Base-by-base conservation (phyloP, 2,797 vertebrate genomes). In the Zalophus californianus region DNA sequence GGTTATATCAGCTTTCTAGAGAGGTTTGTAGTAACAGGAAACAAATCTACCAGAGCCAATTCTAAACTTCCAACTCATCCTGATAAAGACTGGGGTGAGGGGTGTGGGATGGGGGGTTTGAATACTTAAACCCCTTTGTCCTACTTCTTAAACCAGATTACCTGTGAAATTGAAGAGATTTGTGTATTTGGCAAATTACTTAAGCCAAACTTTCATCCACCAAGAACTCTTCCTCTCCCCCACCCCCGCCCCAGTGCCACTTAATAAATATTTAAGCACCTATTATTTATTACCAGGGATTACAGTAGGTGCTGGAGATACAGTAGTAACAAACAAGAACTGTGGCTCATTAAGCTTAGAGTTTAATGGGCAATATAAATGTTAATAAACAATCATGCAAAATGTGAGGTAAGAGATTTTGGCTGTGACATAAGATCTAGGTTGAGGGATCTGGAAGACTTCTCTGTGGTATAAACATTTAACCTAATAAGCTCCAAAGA, bases 251-350 rank as follows among this genome's bases (percentile, higher is more conserved):
- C n/a, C 66, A 68, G 66, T 20, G 52, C 60, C 25, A 80, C n/a
- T 94, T 86, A 82, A 91, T 35, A 84, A 85, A 86, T 83, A 93
- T 38, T 93, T 73, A 96, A 95, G 48, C 41, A 94, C 48, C 60
- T 96, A 70, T 60, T 64, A 93, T 79, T 95, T 86, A 95, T 15
- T 27, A 48, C 27, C 72, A 95, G 50, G 41, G 21, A 66, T 90
- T 89, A 72, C 41, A 90, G 10, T 52, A 79, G 56, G 7, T 64
- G 23, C 25, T 70, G 23, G 38, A 18, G 38, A 91, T 27, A 86
- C 11, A 94, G 23, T 60, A 73, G 27, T 10, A 94, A 92, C 27
- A 94, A 92, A 78, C 5, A 90, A 92, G 75, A 90, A 92, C 32
- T 38, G 13, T 87, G 60, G 23, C 35, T 95, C 72, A 50, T 54